Evolutionary conservation across 1,140 invertebrate species (phyloP).

Genomic region (Andrena cerasifolii): DNA sequence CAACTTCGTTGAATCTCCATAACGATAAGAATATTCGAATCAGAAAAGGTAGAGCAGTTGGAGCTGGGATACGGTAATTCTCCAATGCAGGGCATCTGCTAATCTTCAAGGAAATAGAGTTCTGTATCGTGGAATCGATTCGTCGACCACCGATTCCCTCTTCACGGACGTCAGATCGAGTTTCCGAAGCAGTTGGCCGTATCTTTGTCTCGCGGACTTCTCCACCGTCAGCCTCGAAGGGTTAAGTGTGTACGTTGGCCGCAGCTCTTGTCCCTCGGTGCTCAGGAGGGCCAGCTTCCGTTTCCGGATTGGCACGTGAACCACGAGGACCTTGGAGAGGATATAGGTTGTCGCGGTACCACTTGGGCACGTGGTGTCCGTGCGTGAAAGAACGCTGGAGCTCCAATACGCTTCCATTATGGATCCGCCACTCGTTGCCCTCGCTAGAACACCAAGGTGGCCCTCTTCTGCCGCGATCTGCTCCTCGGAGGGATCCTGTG

Average conservation of each 20-base stretch:
- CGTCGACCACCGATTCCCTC: no score
- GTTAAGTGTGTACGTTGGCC: conserved; percentile 71
- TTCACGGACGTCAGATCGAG: conserved; percentile 56
- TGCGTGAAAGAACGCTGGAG: conserved; percentile 70
- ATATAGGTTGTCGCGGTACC: conserved; percentile 66
- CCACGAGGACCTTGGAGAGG: conserved; percentile 71
- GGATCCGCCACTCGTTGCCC: conserved; percentile 1
- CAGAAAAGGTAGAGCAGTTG: no score
- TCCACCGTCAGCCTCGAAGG: conserved; percentile 66
- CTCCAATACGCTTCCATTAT: conserved; percentile 59
- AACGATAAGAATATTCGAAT: no score
- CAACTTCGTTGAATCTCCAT: no score
- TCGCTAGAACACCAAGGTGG: conserved; percentile 60
- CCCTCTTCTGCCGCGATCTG: conserved; percentile 28
- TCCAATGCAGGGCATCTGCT: no score
- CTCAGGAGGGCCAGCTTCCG: conserved; percentile 75
- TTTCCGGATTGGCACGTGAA: conserved; percentile 78
- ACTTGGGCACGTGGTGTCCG: conserved; percentile 78
- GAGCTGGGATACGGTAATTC: no score
- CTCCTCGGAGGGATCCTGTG: conserved; percentile 10
- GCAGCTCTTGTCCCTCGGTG: conserved; percentile 57
- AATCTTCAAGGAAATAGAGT: no score
- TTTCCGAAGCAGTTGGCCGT: conserved; percentile 64
- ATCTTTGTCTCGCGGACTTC: conserved; percentile 40
- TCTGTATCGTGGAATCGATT: no score